Conservation (phyloP, 2,113 vertebrate genomes). For the Alectura lathami region DNA sequence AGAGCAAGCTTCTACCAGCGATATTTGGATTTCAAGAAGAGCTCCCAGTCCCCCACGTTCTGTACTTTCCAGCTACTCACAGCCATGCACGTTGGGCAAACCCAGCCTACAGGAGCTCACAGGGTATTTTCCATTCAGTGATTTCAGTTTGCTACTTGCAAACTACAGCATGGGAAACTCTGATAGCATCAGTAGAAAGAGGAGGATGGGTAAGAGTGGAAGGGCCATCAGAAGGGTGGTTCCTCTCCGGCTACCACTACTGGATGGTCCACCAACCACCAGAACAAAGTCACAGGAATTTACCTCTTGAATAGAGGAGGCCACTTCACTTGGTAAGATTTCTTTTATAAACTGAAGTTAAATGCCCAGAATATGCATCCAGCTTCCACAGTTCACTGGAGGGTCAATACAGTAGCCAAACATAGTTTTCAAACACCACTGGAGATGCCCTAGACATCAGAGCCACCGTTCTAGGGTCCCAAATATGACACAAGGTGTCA, state of each 20-base stretch:
- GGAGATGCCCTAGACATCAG: background rate
- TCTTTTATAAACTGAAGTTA: background rate
- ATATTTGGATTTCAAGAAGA: background rate
- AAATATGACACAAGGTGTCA: background rate
- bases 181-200: background rate
- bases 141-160: background rate
- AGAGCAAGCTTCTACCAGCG: background rate
- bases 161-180: background rate
- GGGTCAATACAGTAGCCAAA: background rate
- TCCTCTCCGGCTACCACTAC: background rate
- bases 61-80: background rate
- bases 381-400: background rate
- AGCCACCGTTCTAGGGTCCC: background rate
- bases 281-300: background rate
- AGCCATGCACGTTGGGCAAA: background rate
- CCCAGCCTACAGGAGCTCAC: background rate
- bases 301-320: background rate
- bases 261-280: background rate
- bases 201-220: background rate
- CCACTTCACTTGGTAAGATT: background rate
- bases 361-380: background rate
- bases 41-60: background rate
- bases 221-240: background rate
- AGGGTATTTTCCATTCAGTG: background rate
- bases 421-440: background rate